Evolutionary conservation across 2,113 vertebrate genomes (phyloP).

Genomic region (Clinocottus analis): DNA sequence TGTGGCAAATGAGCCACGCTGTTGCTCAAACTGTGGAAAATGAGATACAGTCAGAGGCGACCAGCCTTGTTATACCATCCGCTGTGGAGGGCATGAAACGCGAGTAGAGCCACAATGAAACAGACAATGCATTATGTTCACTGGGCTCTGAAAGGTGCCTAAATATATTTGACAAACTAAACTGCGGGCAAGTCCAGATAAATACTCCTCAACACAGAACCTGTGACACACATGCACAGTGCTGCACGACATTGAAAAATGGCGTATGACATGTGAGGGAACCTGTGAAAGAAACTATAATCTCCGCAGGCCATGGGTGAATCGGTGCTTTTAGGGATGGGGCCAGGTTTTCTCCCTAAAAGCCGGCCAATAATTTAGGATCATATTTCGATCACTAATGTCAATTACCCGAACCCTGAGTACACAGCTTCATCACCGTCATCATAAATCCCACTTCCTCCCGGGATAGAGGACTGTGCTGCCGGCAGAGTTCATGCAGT

Average conservation of each 20-base stretch:
- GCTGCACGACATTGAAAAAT: background rate
- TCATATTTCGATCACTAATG: constrained; percentile 38
- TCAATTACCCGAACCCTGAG: constrained; percentile 11
- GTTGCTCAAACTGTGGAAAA: constrained; percentile 3
- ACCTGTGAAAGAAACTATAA: background rate
- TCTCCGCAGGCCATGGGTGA: background rate
- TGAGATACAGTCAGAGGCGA: constrained; percentile 4
- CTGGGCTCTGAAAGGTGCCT: background rate
- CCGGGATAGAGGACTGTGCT: background rate
- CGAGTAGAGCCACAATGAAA: constrained; percentile 13
- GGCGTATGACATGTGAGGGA: background rate
- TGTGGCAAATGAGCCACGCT: background rate
- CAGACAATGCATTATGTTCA: background rate
- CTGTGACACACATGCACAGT: background rate
- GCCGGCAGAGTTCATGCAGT: constrained; percentile 17
- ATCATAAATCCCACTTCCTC: constrained; percentile 35
- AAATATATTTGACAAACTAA: constrained; percentile 5
- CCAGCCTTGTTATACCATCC: background rate
- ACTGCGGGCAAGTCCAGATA: background rate
- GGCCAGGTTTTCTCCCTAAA: background rate
- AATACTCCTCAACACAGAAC: background rate
- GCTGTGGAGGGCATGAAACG: background rate
- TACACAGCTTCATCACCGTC: constrained; percentile 24
- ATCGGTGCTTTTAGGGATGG: background rate
- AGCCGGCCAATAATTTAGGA: constrained; percentile 14